Base-by-base conservation (phyloP, 2,113 vertebrate genomes). In the Anhinga rufa region DNA sequence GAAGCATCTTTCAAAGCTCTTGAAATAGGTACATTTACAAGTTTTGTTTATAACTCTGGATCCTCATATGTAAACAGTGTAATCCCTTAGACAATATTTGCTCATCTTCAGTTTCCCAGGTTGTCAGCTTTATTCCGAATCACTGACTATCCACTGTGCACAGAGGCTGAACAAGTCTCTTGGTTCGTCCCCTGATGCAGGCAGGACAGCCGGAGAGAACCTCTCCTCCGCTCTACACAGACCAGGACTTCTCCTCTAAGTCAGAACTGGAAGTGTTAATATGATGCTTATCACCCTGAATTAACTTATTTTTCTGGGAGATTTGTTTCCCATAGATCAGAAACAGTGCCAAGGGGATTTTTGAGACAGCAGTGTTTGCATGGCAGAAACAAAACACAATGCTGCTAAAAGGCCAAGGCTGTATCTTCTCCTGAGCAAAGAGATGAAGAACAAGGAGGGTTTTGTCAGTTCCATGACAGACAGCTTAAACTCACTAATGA, bases 391-490 rank as follows among this genome's bases (percentile, higher is more conserved):
- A 81, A 74, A 83, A 17, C 17, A 46, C 19, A 66, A 4, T 9
- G n/a, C 28, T 1, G 4, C 62, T 88, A 38, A 54, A 74, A 91
- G 46, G 58, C 40, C 34, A 80, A 82, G n/a, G 36, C 57, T 85
- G 16, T 19, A 72, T 69, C 68, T 87, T 76, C 36, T 86, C 15
- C 42, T 44, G 61, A 81, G 60, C 32, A 58, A 83, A 91, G 75
- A 5, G 19, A 65, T 1, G 12, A 82, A 76, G 57, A 85, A 75
- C 0, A 4, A 82, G 44, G 28, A 46, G 10, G 7, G 34, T 36
- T 88, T 88, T 88, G 58, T n/a, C 64, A 90, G 60, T 24, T 80
- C 42, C 46, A 38, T 38, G 49, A 92, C 36, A 91, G 74, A 77
- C 12, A 86, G 58, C 55, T 81, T 77, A 88, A 49, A 90, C 14